Evolutionary conservation across 2,888 invertebrate species (phyloP).

Genomic region (Campoplex capitator): DNA sequence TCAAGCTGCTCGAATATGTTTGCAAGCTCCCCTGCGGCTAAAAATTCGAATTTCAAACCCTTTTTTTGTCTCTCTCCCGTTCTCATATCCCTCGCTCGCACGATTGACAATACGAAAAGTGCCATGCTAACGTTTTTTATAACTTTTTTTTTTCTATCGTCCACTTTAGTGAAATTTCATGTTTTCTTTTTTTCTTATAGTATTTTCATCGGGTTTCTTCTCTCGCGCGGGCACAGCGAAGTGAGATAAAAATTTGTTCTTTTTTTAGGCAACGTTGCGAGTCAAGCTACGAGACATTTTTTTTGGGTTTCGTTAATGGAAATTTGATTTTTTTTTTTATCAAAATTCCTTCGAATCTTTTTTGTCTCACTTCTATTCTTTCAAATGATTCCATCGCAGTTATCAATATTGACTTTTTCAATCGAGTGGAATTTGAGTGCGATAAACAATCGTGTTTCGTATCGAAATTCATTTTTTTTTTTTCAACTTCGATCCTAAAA

Average conservation of each 20-base stretch:
- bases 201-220: neutral
- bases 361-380: neutral
- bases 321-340: neutral
- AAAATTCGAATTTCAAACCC: constrained; percentile 50
- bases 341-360: neutral
- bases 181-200: constrained; percentile 1
- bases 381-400: neutral
- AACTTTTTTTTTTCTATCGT: neutral
- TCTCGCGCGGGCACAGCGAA: neutral
- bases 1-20: constrained; percentile 37
- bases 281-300: neutral
- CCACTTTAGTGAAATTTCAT: neutral
- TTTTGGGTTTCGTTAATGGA: neutral
- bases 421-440: neutral
- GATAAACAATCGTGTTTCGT: neutral
- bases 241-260: neutral
- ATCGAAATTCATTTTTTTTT: neutral
- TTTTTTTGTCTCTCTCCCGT: constrained; percentile 28
- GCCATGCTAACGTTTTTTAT: neutral
- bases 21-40: constrained; percentile 36
- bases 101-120: neutral
- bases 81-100: constrained; percentile 11
- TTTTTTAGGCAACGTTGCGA: neutral
- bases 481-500: neutral
- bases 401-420: neutral